A percentile compares a stretch with the other conserved stretches of the same genome.
These are phyloP conservation scores for Chironomus riparius DNA, from an alignment of 2,888 invertebrate genomes.

Conservation along the genomic window DNA sequence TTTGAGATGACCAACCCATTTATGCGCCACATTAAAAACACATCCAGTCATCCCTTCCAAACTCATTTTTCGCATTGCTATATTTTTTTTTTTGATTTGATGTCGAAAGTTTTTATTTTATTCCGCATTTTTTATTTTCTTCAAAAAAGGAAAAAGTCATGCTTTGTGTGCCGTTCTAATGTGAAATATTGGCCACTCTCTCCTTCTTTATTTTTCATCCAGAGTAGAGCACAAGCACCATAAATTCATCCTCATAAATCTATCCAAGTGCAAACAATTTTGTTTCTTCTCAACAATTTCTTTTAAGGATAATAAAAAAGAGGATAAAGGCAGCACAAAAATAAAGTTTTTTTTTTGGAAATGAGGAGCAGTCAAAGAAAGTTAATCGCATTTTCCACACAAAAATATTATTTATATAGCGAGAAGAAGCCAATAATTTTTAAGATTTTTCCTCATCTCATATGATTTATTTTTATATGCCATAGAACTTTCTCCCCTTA, in stretches of 20 bases:
- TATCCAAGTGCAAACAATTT: neutral
- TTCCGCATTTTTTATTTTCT: neutral
- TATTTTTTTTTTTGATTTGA: neutral
- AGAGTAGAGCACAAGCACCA: neutral
- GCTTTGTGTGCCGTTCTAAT: neutral
- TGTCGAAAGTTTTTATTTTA: neutral
- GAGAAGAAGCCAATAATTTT: neutral
- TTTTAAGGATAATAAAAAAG: neutral
- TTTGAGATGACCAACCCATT: no score
- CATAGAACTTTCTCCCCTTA: no score
- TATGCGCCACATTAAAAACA: no score
- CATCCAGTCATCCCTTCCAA: no score
- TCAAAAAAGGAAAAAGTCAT: no score
- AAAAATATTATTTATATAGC: neutral
- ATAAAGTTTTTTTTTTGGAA: neutral
- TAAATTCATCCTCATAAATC: conserved; percentile 15
- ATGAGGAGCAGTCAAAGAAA: neutral
- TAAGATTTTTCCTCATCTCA: neutral
- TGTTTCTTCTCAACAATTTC: neutral
- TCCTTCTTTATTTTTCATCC: neutral
- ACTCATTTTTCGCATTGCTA: neutral
- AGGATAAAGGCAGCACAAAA: neutral
- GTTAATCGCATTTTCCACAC: neutral
- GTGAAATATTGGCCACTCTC: neutral
- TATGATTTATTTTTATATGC: neutral